A percentile compares a stretch with the other conserved stretches of the same genome.
Evolutionary conservation across 2,113 vertebrate genomes (phyloP).

Genomic region (Chamaetylas fuelleborni): DNA sequence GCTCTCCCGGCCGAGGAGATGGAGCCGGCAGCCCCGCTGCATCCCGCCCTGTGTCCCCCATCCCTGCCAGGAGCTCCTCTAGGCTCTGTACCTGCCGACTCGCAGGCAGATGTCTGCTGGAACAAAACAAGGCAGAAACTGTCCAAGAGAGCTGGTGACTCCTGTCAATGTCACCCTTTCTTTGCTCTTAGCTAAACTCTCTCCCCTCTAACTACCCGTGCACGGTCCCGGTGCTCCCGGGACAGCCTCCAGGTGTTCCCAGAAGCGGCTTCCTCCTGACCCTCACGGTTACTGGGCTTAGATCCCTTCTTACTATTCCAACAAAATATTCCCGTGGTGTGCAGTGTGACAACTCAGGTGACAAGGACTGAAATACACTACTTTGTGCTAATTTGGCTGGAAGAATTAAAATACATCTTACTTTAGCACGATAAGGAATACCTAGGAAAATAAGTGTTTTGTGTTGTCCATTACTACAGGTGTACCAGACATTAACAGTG

Average conservation of each 20-base stretch:
- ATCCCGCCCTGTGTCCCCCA: too few relatives aligned
- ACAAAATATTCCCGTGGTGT: background rate
- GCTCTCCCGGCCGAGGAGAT: background rate
- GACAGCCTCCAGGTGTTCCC: background rate
- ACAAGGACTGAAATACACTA: background rate
- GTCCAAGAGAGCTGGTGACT: background rate
- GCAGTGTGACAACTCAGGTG: background rate
- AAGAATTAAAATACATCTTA: background rate
- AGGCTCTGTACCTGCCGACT: background rate
- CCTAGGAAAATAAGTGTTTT: background rate
- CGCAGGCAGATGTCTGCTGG: accelerated
- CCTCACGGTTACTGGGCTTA: accelerated
- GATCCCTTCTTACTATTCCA: background rate
- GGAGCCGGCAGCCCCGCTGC: background rate
- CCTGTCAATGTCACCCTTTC: background rate
- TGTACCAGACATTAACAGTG: background rate
- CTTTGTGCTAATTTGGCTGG: background rate
- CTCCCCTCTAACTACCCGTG: background rate
- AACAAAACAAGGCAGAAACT: background rate
- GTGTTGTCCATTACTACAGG: background rate
- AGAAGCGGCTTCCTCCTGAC: background rate
- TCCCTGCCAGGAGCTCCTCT: accelerated
- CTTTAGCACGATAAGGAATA: background rate
- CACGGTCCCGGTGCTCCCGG: too few relatives aligned
- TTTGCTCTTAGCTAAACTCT: background rate